Base-by-base conservation (phyloP, 2,888 invertebrate species). In the Leptinotarsa haldemani region DNA sequence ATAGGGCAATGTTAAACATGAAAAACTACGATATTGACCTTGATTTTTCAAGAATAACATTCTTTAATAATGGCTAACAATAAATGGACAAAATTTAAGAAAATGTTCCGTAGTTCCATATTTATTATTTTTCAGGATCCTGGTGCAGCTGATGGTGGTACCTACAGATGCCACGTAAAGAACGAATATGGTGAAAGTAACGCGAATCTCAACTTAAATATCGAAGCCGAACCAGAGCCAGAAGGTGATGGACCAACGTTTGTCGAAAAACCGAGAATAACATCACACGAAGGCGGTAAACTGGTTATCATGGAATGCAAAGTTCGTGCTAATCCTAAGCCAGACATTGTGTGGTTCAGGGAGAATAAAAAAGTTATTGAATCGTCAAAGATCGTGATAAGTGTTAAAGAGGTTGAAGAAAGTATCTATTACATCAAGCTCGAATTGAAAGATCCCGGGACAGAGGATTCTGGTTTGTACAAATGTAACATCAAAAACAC, bases 401-500 rank as follows among this genome's bases (percentile, higher is more conserved):
- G 90, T 65, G 92, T 95, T 86, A 90, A 90, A 80, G 88, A 92
- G 82, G 88, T 93, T 83, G 93, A 94, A 85, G 94, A 94, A 78
- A 95, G 95, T 84, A 90, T 95, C 80, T 97, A 95, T 88, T 94
- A 95, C 83, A 95, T 97, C 74, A 93, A 94, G 86, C 88, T 97
- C 81, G 96, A 96, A 88, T 90, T 97, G 56, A 92, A 93, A 84
- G 97, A 97, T 89, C 97, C 98, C 79, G 95, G 95, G 85, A 92
- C 96, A 78, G 95, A 96, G 85, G 99, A 99, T 89, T 98, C 98
- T 83, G 99, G 99, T 80, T 91, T 98, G 78, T 99, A 99, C 90
- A 98, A 98, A 88, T 98, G 99, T 88, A 97, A 97, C 85, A 97
- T 98, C 84, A 97, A 97, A 88, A 99, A 98, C 89, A 92, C 93